These are phyloP conservation scores for Cryptoprocta ferox DNA, from an alignment of 2,797 vertebrate genomes.

Conservation along the genomic window DNA sequence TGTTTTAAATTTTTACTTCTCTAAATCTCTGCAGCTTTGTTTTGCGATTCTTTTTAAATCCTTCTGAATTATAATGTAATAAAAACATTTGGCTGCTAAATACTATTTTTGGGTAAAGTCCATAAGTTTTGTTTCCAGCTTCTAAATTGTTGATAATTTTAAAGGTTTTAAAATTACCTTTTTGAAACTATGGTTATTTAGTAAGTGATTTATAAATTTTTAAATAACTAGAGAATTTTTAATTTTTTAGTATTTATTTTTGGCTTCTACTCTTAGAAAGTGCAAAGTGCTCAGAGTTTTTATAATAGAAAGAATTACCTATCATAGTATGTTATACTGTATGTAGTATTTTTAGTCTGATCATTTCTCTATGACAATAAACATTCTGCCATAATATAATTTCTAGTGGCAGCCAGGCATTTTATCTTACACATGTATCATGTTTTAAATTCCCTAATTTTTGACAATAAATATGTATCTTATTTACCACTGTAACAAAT, in stretches of 20 bases:
- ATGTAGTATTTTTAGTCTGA: background rate
- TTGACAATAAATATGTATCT: background rate
- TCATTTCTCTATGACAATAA: background rate
- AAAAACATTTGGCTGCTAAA: background rate
- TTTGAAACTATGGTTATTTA: background rate
- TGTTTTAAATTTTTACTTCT: background rate
- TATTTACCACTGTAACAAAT: background rate
- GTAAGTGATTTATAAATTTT: background rate
- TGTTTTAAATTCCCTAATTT: background rate
- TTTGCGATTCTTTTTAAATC: background rate
- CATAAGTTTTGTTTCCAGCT: background rate
- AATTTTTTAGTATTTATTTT: background rate
- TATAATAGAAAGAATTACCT: background rate
- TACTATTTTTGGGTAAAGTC: background rate
- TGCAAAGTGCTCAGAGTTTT: background rate
- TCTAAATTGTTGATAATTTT: background rate
- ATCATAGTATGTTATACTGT: background rate
- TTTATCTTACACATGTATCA: background rate
- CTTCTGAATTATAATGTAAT: background rate
- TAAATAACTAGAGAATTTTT: background rate
- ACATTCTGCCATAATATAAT: background rate
- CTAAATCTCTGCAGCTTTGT: background rate
- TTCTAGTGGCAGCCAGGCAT: background rate
- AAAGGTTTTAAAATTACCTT: background rate
- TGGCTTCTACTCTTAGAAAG: background rate